Base-by-base conservation (phyloP, 2,113 vertebrate species). In the Xenopus laevis region DNA sequence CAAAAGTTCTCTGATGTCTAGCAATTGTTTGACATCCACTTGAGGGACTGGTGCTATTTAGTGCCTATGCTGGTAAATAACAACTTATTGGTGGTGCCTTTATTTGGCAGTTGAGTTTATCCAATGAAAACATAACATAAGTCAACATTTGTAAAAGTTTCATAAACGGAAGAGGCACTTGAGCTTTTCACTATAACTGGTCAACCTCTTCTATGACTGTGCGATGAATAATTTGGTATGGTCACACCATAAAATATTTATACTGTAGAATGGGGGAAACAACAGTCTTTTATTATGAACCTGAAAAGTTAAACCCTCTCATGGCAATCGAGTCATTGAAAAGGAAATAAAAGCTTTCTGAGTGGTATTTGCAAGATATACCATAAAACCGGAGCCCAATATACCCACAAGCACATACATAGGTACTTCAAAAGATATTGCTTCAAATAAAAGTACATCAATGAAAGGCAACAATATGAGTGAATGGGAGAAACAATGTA, bases 381-480 rank as follows among this genome's bases (percentile, higher is more conserved):
- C 64, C 44, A 74, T 74, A 74, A 74, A 68, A 20, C 13, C 57
- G 27, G 18, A 62, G 18, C 66, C 45, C 58, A 23, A 55, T 69
- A 76, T 76, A 62, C 45, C 73, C 73, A 76, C 66, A 55, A 76
- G 73, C 66, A 68, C 73, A 62, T 46, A 69, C 59, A 76, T 62
- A 63, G 73, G 59, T 59, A 69, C 73, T 76, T 76, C 73, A 76
- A 76, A 71, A 76, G 66, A 76, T 76, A 76, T 76, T 76, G 65
- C 73, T 69, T 68, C 66, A 76, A 69, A 76, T 76, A 76, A 62
- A 76, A 45, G 30, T 20, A 69, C 66, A 76, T 63, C 66, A 69
- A 69, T 33, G 68, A 58, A 76, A 63, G 17, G 16, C 53, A 55
- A 69, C 59, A 76, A 68, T 53, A 64, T 23, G 59, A 68, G 57